Conservation (phyloP, 2,888 invertebrate species). For the Protonemura montana region DNA sequence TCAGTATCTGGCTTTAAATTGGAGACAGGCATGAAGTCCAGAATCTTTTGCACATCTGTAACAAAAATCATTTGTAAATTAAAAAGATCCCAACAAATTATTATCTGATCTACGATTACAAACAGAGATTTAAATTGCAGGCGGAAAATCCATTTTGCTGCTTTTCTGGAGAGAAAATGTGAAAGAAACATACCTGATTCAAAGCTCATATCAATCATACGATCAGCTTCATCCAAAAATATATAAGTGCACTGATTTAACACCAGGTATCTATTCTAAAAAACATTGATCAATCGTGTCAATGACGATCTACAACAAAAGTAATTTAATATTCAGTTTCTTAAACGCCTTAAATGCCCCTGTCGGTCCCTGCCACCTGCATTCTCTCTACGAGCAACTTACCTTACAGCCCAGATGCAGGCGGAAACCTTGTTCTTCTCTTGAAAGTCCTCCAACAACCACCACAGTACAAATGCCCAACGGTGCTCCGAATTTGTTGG, state of each 20-base stretch:
- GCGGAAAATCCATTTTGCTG: too few species aligned
- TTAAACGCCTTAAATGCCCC: neutral
- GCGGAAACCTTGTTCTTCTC: constrained; percentile 98
- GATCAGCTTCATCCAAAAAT: constrained; percentile 94
- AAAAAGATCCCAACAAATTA: too few species aligned
- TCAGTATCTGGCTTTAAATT: constrained; percentile 98
- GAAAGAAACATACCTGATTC: constrained; percentile 70
- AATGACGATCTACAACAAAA: constrained; percentile 81
- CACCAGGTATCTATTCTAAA: constrained; percentile 97
- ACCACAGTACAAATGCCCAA: constrained; percentile 93
- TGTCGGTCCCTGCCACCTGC: neutral
- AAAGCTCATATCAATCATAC: constrained; percentile 99
- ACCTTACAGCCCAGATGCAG: constrained; percentile 95
- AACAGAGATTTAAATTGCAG: too few species aligned
- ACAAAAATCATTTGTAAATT: constrained; percentile 36
- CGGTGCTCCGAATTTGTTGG: constrained; percentile 94
- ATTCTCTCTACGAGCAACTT: constrained; percentile 45
- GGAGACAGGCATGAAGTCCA: constrained; percentile 97
- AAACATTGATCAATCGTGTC: constrained; percentile 97
- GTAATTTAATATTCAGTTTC: neutral
- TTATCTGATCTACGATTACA: too few species aligned
- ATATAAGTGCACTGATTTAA: constrained; percentile 98
- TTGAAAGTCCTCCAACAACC: constrained; percentile 96
- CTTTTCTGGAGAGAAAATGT: too few species aligned
- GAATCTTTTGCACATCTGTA: constrained; percentile 90